phyloP scores from a whole-genome alignment of 2,888 invertebrate species.

The Agelastica alni region DNA sequence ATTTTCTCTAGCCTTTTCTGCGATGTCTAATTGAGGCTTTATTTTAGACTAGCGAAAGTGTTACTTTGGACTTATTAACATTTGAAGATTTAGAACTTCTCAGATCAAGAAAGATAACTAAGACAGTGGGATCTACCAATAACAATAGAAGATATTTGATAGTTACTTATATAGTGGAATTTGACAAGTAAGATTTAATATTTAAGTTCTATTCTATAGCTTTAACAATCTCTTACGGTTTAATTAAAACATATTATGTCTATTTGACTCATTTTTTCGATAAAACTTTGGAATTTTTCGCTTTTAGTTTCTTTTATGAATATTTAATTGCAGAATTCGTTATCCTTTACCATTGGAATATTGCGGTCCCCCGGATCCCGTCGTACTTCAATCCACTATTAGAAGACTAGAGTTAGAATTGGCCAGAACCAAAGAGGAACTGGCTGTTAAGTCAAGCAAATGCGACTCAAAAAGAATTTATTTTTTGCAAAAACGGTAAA shows the following conservation, averaged over 20 bases:
- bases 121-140: conserved; percentile 39
- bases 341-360: conserved; percentile 62
- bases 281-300: neutral
- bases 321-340: conserved; percentile 54
- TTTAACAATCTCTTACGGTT: too few relatives aligned
- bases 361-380: conserved; percentile 60
- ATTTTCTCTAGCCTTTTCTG: too few relatives aligned
- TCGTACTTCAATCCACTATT: conserved; percentile 59
- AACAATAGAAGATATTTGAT: conserved; percentile 60
- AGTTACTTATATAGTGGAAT: conserved; percentile 61
- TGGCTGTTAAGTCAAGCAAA: conserved; percentile 36
- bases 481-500: conserved; percentile 48
- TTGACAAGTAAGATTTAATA: conserved; percentile 58
- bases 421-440: conserved; percentile 49
- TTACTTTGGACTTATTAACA: conserved; percentile 59
- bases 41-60: conserved; percentile 59
- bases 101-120: conserved; percentile 53
- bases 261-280: too few relatives aligned
- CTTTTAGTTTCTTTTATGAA: neutral
- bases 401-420: conserved; percentile 58
- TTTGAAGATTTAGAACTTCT: conserved; percentile 60
- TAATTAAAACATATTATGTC: too few relatives aligned
- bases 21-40: too few relatives aligned
- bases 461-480: conserved; percentile 39
- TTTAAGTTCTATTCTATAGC: too few relatives aligned